A percentile compares a stretch with the other conserved stretches of the same genome.
Evolutionary conservation across 2,888 invertebrate genomes (phyloP).

Genomic region (Heteromyza rotundicornis): DNA sequence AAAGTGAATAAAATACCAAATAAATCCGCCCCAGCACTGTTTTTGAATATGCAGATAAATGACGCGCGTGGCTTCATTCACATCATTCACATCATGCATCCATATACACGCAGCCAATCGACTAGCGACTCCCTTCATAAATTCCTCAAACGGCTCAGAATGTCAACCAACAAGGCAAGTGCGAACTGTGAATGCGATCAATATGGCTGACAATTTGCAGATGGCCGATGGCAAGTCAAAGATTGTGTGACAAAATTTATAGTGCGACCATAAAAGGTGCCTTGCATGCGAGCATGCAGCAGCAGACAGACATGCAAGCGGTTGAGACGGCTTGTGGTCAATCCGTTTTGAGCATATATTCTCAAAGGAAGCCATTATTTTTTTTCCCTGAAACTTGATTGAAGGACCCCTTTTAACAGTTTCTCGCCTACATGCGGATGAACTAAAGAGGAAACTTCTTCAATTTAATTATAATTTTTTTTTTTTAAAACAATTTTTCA

Average conservation of each 20-base stretch:
- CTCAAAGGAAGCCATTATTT: background rate
- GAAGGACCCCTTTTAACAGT: background rate
- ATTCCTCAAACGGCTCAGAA: background rate
- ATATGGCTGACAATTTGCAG: background rate
- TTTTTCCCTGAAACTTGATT: background rate
- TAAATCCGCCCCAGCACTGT: too few species aligned
- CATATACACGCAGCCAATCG: too few species aligned
- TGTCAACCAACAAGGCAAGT: background rate
- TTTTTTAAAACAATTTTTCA: background rate
- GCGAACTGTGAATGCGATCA: background rate
- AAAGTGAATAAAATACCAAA: too few species aligned
- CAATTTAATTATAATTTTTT: background rate
- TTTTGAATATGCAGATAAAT: too few species aligned
- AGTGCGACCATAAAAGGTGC: slow-evolving; percentile 19
- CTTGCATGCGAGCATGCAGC: background rate
- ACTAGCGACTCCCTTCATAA: too few species aligned
- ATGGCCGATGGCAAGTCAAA: background rate
- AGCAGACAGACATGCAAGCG: too few species aligned
- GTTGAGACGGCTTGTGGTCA: background rate
- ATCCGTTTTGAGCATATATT: background rate
- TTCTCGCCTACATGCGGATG: background rate
- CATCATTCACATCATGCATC: too few species aligned
- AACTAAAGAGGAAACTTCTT: background rate
- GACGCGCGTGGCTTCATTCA: too few species aligned
- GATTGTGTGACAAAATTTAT: slow-evolving; percentile 14